A percentile compares a stretch with the other conserved stretches of the same genome.
Conservation (phyloP, 2,888 invertebrate species). For the Drosophila dives region DNA sequence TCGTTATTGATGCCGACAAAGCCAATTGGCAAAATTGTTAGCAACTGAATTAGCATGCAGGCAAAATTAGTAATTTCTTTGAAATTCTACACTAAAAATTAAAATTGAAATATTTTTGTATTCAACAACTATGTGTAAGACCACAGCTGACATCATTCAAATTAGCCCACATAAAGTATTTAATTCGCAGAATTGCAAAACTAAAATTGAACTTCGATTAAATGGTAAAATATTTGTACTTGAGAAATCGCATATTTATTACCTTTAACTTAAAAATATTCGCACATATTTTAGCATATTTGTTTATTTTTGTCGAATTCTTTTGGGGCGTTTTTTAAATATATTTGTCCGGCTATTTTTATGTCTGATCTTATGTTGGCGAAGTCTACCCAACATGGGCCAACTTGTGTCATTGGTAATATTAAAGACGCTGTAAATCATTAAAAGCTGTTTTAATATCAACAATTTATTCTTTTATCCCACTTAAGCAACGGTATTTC, state of each 20-base stretch:
- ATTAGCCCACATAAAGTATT: conserved; percentile 3
- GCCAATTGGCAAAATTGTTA: conserved; percentile 7
- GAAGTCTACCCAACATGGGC: conserved; percentile 7
- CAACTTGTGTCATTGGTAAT: conserved; percentile 42
- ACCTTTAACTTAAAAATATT: conserved; percentile 7
- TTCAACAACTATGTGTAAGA: conserved; percentile 29
- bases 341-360: conserved; percentile 57
- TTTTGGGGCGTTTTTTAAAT: conserved; percentile 4
- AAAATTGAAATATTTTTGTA: conserved; percentile 28
- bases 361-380: conserved; percentile 51
- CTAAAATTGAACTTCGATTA: conserved; percentile 28
- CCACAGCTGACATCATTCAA: conserved; percentile 35
- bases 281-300: conserved; percentile 50
- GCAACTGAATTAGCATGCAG: background rate
- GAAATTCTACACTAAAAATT: conserved; percentile 1
- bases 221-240: conserved; percentile 17
- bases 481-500: conserved; percentile 31
- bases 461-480: conserved; percentile 19
- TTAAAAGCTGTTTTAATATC: conserved; percentile 45
- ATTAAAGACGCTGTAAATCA: conserved; percentile 57
- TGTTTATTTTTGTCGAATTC: conserved; percentile 40
- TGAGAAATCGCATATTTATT: conserved; percentile 6
- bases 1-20: conserved; percentile 44
- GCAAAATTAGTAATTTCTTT: background rate
- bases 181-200: conserved; percentile 1